A percentile compares a stretch with the other conserved stretches of the same genome.
phyloP scores from a whole-genome alignment of 1,140 invertebrate species.

The Eumaeus atala region DNA sequence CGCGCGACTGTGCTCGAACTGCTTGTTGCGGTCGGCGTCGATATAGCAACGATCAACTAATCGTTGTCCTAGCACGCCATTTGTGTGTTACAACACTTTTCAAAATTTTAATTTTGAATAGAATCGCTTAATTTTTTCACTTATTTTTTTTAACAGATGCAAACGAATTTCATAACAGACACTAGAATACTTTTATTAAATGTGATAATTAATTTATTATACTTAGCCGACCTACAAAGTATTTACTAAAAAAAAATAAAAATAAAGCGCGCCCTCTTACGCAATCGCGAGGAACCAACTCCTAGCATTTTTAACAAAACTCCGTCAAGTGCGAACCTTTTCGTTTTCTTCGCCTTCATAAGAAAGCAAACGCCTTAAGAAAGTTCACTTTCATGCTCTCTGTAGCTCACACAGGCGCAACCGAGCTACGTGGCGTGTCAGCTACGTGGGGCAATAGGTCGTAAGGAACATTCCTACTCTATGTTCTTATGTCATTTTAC shows the following conservation, averaged over 20 bases:
- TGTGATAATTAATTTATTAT: neutral
- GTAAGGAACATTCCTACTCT: conserved; percentile 20
- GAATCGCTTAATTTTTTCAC: neutral
- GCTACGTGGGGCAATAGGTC: conserved; percentile 27
- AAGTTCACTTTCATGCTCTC: conserved; percentile 45
- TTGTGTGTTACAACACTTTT: neutral
- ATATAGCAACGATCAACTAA: conserved; percentile 11
- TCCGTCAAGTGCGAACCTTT: conserved; percentile 66
- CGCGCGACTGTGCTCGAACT: conserved; percentile 29
- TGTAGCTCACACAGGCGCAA: conserved; percentile 42
- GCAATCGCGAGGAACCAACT: conserved; percentile 35
- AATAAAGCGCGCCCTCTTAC: conserved; percentile 54
- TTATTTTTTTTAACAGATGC: neutral
- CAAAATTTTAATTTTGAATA: conserved; percentile 3
- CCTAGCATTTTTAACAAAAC: conserved; percentile 65
- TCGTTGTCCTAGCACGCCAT: neutral
- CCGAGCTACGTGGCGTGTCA: conserved; percentile 5
- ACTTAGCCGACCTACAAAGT: neutral
- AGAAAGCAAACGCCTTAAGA: conserved; percentile 61
- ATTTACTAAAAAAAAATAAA: conserved; percentile 7
- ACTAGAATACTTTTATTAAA: neutral
- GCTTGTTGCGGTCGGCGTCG: conserved; percentile 36
- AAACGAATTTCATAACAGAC: neutral
- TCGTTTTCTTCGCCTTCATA: conserved; percentile 69
- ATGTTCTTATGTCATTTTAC: neutral